These are phyloP conservation scores for Prionailurus bengalensis DNA, from an alignment of 2,113 vertebrate genomes.

Conservation along the genomic window DNA sequence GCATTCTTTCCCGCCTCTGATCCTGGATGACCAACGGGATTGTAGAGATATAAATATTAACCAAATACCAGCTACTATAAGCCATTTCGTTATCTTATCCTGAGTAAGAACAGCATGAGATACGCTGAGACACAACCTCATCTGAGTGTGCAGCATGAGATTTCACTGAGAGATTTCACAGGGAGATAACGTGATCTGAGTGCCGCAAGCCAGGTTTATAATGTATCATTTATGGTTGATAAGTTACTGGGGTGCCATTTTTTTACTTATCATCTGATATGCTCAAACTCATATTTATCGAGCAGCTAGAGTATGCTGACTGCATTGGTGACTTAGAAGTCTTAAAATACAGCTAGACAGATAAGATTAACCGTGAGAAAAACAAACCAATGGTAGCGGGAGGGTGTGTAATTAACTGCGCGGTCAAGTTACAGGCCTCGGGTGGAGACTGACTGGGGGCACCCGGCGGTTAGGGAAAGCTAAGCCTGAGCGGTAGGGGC, in stretches of 20 bases:
- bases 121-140: background rate
- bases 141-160: background rate
- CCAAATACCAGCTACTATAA: background rate
- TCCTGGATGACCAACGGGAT: background rate
- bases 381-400: background rate
- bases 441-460: background rate
- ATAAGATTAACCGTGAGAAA: background rate
- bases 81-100: slow-evolving; percentile 31
- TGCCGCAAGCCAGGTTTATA: background rate
- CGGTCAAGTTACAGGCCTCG: background rate
- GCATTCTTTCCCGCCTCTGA: background rate
- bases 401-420: background rate
- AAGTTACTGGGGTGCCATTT: background rate
- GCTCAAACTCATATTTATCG: background rate
- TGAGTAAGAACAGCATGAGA: background rate
- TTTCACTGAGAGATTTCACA: background rate
- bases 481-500: background rate
- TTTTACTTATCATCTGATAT: slow-evolving; percentile 44
- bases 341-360: background rate
- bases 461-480: background rate
- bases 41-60: slow-evolving; percentile 34
- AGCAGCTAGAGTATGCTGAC: background rate
- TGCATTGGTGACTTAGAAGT: background rate
- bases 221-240: background rate
- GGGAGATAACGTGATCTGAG: background rate